Base-by-base conservation (phyloP, 2,113 vertebrate species). In the Callipepla squamata region DNA sequence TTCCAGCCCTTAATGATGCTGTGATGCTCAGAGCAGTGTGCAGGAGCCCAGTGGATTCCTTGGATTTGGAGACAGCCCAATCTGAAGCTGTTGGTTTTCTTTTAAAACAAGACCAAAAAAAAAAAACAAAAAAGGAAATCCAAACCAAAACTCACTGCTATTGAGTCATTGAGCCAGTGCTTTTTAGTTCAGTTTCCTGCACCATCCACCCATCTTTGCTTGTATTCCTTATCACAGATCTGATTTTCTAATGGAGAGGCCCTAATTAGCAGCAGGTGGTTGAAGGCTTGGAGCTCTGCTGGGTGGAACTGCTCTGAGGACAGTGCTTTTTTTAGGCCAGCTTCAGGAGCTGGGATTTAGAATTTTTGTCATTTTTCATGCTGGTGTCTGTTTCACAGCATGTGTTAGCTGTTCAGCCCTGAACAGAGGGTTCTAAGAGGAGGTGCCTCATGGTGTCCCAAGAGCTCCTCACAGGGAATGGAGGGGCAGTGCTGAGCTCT, bases 211-310 rank as follows among this genome's bases (percentile, higher is more conserved):
- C 57, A 28, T 11, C 38, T 89, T 69, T 57, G 51, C 73, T 67
- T 36, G 32, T 50, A 6, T 34, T 75, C 47, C 45, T 47, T 70
- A 25, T 51, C 68, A 48, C 62, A 77, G 48, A 38, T 83, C 67
- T 90, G 86, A 19, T 93, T 94, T 92, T 74, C 57, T 7, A 19
- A 10, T 45, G 78, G 19, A 51, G 44, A 82, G 55, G 63, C 59
- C 26, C 26, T 32, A 48, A 55, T 62, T 84, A 53, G 2, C 20
- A 86, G 57, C 42, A 79, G 38, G 21, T 1, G 0, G 50, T 8
- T 83, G 65, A 67, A 55, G 51, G 36, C 23, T 62, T 93, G 74
- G 77, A 89, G 87, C 66, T 84, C 61, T 92, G 80, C 34, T 80
- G 78, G 42, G 34, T 88, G 62, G 69, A 89, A 67, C 58, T 55